A percentile compares a stretch with the other conserved stretches of the same genome.
These are phyloP conservation scores for Delphinapterus leucas DNA, from an alignment of 2,113 vertebrate species.

Conservation along the genomic window DNA sequence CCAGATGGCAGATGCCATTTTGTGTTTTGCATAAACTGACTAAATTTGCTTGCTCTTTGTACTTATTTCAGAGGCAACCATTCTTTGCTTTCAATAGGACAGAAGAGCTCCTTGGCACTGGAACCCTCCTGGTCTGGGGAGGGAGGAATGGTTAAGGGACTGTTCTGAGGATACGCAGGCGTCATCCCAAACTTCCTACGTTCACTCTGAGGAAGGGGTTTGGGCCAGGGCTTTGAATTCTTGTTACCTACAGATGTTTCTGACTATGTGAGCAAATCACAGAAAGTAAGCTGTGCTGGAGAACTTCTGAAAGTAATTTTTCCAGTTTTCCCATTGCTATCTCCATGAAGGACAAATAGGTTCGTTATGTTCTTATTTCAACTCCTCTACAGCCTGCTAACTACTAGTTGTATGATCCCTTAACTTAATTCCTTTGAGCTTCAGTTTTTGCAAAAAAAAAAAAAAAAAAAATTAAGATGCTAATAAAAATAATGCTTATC, in stretches of 20 bases:
- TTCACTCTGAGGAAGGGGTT: conserved; percentile 16
- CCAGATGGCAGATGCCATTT: conserved; percentile 87
- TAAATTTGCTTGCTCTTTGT: conserved; percentile 87
- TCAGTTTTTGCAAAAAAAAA: background rate
- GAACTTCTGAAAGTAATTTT: conserved; percentile 6
- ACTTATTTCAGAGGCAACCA: conserved; percentile 84
- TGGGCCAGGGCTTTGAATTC: background rate
- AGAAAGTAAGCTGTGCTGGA: background rate
- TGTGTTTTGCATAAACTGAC: conserved; percentile 87
- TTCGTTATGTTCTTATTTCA: background rate
- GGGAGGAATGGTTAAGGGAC: conserved; percentile 75
- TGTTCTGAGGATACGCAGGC: conserved; percentile 72
- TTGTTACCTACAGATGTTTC: background rate
- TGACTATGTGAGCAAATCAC: background rate
- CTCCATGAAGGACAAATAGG: background rate
- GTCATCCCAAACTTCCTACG: conserved; percentile 50
- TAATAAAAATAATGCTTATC: background rate
- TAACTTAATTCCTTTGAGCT: background rate
- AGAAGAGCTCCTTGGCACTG: conserved; percentile 84
- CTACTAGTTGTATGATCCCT: background rate
- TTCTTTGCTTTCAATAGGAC: conserved; percentile 85
- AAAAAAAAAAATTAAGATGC: background rate
- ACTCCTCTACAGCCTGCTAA: background rate
- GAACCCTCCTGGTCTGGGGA: conserved; percentile 74
- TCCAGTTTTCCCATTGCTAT: background rate